Base-by-base conservation (phyloP, 2,113 vertebrate genomes). In the Tinamus guttatus region DNA sequence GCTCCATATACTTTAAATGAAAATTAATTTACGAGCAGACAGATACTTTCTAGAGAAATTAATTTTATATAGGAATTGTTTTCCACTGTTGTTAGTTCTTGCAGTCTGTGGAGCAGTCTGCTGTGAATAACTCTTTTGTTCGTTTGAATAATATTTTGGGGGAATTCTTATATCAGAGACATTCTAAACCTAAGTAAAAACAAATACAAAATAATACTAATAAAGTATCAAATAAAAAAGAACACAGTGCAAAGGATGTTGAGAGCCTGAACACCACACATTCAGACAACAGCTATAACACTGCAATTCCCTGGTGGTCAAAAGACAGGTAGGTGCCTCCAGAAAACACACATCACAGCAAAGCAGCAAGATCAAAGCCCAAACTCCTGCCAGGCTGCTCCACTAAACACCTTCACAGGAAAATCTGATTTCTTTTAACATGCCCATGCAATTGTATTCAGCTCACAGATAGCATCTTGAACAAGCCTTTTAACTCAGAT, bases 381-480 rank as follows among this genome's bases (percentile, higher is more conserved):
- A 67, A 75, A 2, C 62, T 81, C 40, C 85, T 65, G 77, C 47
- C 69, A 81, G 47, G 52, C 43, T 84, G 68, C 67, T 93, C 60
- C 71, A 69, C 83, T 96, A 13, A 97, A 83, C 77, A 90, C 38
- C 62, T 94, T 73, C 54, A 49, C 22, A 86, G 11, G 12, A 94
- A 90, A 93, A 84, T 76, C 64, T 62, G 65, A 71, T 92, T 71
- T 75, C 77, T 96, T 90, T 93, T 81, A 86, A 79, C 65, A 64
- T 81, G 80, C 52, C 52, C 56, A 13, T 15, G 85, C 88, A 93
- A 93, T 81, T 92, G 85, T 76, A 88, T 68, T 84, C 76, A 75
- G 80, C 65, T 84, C 47, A 88, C 28, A 97, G 94, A 95, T 47
- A 96, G 73, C 82, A 96, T 93, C 94, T 95, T 28, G 38, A 94